Conservation (phyloP, 2,888 invertebrate genomes). For the Neria commutata region DNA sequence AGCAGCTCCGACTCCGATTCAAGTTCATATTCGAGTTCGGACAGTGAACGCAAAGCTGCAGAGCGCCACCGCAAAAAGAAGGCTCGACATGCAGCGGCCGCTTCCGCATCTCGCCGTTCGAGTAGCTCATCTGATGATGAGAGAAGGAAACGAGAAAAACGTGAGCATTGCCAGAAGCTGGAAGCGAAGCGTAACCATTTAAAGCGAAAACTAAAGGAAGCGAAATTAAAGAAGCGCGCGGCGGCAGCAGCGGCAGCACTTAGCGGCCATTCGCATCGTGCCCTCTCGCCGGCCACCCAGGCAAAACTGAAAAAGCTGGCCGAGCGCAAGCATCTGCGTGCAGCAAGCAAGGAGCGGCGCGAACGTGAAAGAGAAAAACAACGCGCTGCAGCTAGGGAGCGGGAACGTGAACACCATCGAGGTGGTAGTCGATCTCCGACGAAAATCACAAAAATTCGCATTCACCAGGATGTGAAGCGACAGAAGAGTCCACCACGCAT, state of each 20-base stretch:
- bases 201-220: slow-evolving; percentile 58
- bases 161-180: slow-evolving; percentile 58
- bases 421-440: slow-evolving; percentile 59
- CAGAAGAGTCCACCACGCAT: slow-evolving; percentile 64
- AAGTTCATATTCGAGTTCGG: slow-evolving; percentile 57
- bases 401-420: slow-evolving; percentile 61
- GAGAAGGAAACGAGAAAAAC: slow-evolving; percentile 56
- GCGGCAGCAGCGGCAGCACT: slow-evolving; percentile 46
- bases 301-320: slow-evolving; percentile 56
- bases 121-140: slow-evolving; percentile 70
- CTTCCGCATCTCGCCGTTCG: slow-evolving; percentile 55
- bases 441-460: slow-evolving; percentile 57
- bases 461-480: slow-evolving; percentile 63
- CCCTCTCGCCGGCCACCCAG: slow-evolving; percentile 54
- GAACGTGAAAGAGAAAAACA: slow-evolving; percentile 63
- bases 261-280: slow-evolving; percentile 52
- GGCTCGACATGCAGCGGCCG: slow-evolving; percentile 56
- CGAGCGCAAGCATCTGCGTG: slow-evolving; percentile 55
- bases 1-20: slow-evolving; percentile 55
- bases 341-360: slow-evolving; percentile 54
- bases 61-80: slow-evolving; percentile 63
- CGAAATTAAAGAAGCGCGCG: slow-evolving; percentile 56
- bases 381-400: slow-evolving; percentile 59
- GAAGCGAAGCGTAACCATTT: slow-evolving; percentile 60
- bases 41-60: slow-evolving; percentile 40